These are phyloP conservation scores for Spermophilus dauricus DNA, from an alignment of 2,113 vertebrate species.

Conservation along the genomic window DNA sequence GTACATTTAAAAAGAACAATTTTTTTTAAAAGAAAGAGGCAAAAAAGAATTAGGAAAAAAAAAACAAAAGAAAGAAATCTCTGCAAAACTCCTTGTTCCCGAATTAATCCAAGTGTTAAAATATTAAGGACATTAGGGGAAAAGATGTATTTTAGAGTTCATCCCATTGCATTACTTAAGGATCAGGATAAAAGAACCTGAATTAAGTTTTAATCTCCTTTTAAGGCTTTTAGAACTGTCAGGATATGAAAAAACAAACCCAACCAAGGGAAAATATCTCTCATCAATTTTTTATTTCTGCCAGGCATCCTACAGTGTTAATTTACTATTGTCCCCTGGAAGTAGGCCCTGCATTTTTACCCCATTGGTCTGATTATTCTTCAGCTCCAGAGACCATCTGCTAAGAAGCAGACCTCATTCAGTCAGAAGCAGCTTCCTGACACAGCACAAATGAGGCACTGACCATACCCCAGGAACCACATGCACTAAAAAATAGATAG, in stretches of 20 bases:
- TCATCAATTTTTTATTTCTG: not conserved
- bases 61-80: not conserved
- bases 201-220: not conserved
- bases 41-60: not conserved
- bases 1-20: too few species aligned
- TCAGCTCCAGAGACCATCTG: conserved; percentile 71
- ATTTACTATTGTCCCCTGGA: conserved; percentile 49
- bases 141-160: conserved; percentile 9
- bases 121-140: not conserved
- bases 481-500: rapidly evolving
- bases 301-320: not conserved
- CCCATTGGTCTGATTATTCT: conserved; percentile 58
- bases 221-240: not conserved
- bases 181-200: not conserved
- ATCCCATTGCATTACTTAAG: not conserved
- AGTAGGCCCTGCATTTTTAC: not conserved
- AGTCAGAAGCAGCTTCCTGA: not conserved
- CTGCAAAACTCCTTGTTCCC: conserved; percentile 53
- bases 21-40: too few species aligned
- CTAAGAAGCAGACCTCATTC: conserved; percentile 38
- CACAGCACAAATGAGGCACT: not conserved
- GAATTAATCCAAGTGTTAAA: not conserved
- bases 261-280: not conserved
- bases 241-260: not conserved
- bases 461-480: rapidly evolving